Evolutionary conservation across 2,888 invertebrate genomes (phyloP), one percentile per base, ranked within the genome.

Genomic region (Pollenia griseotomentosa): DNA sequence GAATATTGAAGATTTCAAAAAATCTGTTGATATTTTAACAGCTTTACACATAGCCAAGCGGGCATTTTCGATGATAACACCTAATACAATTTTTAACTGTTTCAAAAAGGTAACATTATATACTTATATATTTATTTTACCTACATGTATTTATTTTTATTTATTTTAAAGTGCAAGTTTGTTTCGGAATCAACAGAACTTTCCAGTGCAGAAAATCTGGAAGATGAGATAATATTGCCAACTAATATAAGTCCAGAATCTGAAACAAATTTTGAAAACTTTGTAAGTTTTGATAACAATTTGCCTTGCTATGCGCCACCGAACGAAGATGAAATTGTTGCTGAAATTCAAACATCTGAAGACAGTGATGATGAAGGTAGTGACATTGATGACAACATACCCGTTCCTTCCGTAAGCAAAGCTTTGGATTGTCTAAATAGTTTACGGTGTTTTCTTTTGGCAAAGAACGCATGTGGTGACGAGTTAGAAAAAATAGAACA

Each of bases 1-100:
- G 33, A 74, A 73, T 14, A 61, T 77, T 51, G 53, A 77, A 65
- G 77, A 77, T 55, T 77, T 77, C 53, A 77, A 77, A 33, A 77
- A 53, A 77, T 14, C 65, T 4, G 14, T 77, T 42, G 46, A 66
- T 46, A 63, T 75, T 10, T 53, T 75, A 65, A 12, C 51, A 51
- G 63, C 75, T 63, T 53, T 75, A 63, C 51, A 63, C 16, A 63
- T 75, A 53, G 33, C 63, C 51, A 74, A 61, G 51, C 51, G 63
- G 51, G 63, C 63, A 53, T 75, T 48, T 23, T 74, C 51, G 74
- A 68, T 68, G 51, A 53, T 74, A 3, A 61, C 44, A 9, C 59
- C 73, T 46, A 23, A 61, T 19, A 61, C 59, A 12, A 75, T 75
- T 75, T 57, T n/a, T 5, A 57, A 23, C 10, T 57, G 57, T 11